Evolutionary conservation across 1,140 invertebrate genomes (phyloP).

Genomic region (Batillaria attramentaria): DNA sequence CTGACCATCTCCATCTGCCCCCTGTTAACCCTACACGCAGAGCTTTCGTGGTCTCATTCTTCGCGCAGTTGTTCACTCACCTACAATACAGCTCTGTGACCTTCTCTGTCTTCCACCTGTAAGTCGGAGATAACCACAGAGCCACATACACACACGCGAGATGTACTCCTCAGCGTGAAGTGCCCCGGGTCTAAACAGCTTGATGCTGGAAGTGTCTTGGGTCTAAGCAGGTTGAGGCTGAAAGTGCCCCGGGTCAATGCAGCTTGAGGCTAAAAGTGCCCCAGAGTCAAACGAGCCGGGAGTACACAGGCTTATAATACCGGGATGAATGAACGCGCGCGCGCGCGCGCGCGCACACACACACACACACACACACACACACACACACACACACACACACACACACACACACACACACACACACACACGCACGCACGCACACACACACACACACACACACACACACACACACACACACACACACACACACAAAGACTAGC

Average conservation of each 20-base stretch:
- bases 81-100: too few relatives aligned
- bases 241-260: not conserved
- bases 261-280: not conserved
- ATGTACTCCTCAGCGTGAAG: not conserved
- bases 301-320: not conserved
- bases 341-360: slow-evolving; percentile 5
- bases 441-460: slow-evolving; percentile 13
- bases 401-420: slow-evolving; percentile 13
- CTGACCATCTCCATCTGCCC: not conserved
- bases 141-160: too few relatives aligned
- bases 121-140: not conserved
- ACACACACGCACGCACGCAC: slow-evolving; percentile 15
- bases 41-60: not conserved
- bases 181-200: not conserved
- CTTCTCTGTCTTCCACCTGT: not conserved
- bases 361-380: slow-evolving; percentile 18
- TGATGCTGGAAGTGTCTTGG: not conserved
- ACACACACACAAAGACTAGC: not conserved
- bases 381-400: slow-evolving; percentile 18
- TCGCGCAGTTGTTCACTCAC: too few relatives aligned
- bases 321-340: too few relatives aligned
- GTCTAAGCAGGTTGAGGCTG: not conserved
- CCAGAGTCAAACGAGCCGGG: not conserved
- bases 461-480: not conserved
- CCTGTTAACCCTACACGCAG: not conserved